These are phyloP conservation scores for Galago senegalensis DNA, from an alignment of 2,797 vertebrate species.

Conservation along the genomic window DNA sequence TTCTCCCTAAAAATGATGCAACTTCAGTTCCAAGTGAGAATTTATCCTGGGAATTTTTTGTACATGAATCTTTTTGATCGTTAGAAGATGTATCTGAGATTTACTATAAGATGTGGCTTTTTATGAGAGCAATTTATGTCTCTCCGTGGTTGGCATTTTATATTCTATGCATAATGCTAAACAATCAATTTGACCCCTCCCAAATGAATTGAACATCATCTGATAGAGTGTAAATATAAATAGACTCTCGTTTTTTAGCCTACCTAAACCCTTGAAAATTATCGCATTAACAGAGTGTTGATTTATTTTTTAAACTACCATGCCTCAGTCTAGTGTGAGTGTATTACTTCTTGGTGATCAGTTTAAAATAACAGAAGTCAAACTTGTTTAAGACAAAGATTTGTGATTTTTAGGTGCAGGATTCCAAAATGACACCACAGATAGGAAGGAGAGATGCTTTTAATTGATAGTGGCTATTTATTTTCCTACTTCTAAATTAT, in stretches of 20 bases:
- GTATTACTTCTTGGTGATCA: conserved; percentile 39
- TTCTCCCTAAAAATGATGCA: conserved; percentile 3
- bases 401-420: background rate
- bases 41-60: background rate
- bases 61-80: background rate
- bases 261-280: background rate
- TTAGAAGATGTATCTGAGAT: background rate
- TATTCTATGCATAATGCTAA: background rate
- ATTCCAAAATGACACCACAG: conserved; percentile 25
- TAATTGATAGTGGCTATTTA: background rate
- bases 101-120: background rate
- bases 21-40: background rate
- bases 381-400: background rate
- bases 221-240: background rate
- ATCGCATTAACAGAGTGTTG: background rate
- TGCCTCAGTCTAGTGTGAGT: conserved; percentile 12
- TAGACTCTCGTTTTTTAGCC: background rate
- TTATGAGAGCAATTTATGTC: background rate
- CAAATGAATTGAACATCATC: background rate
- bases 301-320: background rate
- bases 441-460: background rate
- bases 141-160: background rate
- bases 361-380: background rate
- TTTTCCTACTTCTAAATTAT: conserved; percentile 5
- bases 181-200: background rate